These are phyloP conservation scores for Ploceus nigricollis DNA, from an alignment of 2,113 vertebrate species.

Conservation along the genomic window DNA sequence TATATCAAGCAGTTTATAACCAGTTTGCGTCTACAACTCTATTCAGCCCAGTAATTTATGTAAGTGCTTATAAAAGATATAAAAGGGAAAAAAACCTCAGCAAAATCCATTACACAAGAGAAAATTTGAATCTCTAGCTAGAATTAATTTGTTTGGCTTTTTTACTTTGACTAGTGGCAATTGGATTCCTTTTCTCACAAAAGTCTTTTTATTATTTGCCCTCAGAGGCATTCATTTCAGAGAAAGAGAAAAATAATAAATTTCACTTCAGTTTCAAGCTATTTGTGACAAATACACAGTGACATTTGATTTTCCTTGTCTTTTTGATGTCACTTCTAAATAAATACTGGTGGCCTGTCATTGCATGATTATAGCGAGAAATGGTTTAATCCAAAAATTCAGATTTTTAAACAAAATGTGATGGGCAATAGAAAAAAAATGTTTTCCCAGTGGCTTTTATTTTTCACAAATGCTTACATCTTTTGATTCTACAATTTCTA, in stretches of 20 bases:
- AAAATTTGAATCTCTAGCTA: not conserved
- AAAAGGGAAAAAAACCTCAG: not conserved
- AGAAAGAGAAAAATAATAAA: conserved; percentile 17
- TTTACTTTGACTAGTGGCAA: conserved; percentile 4
- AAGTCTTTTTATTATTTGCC: conserved; percentile 14
- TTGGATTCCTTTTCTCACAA: not conserved
- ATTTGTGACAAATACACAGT: conserved; percentile 25
- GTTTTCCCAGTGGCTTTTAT: conserved; percentile 21
- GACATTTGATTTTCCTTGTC: conserved; percentile 36
- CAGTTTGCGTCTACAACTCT: not conserved
- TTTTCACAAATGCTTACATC: conserved; percentile 5
- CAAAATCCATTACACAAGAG: conserved; percentile 1
- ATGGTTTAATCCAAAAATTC: not conserved
- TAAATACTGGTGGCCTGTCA: conserved; percentile 19
- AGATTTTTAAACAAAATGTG: conserved; percentile 25
- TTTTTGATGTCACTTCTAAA: conserved; percentile 41
- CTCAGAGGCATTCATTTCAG: conserved; percentile 9
- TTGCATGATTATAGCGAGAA: not conserved
- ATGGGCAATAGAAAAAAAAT: conserved; percentile 8
- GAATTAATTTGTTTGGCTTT: conserved; percentile 4
- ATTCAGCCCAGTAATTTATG: not conserved
- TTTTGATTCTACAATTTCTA: not conserved
- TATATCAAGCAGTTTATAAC: not conserved
- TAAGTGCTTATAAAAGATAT: not conserved
- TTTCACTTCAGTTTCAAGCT: conserved; percentile 23